A percentile compares a stretch with the other conserved stretches of the same genome.
These are phyloP conservation scores for Hydropotes inermis DNA, from an alignment of 2,113 vertebrate species.

Conservation along the genomic window DNA sequence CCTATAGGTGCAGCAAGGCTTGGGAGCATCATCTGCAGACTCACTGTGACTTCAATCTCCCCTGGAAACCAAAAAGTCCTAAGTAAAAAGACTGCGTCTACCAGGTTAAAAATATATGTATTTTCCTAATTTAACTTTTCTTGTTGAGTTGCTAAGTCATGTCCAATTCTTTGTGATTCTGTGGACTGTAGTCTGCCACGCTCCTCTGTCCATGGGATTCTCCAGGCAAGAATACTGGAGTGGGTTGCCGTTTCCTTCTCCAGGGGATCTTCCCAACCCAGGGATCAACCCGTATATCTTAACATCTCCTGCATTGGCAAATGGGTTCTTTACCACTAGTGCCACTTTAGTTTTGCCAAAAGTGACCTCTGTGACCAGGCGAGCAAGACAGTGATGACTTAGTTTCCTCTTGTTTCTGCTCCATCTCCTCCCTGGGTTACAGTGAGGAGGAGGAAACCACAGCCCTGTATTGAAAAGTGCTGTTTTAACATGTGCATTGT, in stretches of 20 bases:
- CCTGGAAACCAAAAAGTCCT: neutral
- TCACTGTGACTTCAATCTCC: neutral
- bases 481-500: neutral
- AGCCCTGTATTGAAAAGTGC: neutral
- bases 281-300: neutral
- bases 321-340: neutral
- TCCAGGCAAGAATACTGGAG: neutral
- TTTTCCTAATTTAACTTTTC: slow-evolving; percentile 10
- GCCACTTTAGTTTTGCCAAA: neutral
- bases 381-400: neutral
- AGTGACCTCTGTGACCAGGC: neutral
- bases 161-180: neutral
- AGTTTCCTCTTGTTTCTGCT: neutral
- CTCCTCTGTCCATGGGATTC: neutral
- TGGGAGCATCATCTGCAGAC: neutral
- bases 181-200: neutral
- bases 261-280: neutral
- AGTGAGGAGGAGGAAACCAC: neutral
- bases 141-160: neutral
- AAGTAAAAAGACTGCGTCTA: neutral
- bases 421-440: neutral
- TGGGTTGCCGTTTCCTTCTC: neutral
- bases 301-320: neutral
- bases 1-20: neutral
- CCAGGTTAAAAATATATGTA: neutral